A percentile compares a stretch with the other conserved stretches of the same genome.
phyloP scores from a whole-genome alignment of 2,797 vertebrate genomes.

The Enteromius unitaeniatus region DNA sequence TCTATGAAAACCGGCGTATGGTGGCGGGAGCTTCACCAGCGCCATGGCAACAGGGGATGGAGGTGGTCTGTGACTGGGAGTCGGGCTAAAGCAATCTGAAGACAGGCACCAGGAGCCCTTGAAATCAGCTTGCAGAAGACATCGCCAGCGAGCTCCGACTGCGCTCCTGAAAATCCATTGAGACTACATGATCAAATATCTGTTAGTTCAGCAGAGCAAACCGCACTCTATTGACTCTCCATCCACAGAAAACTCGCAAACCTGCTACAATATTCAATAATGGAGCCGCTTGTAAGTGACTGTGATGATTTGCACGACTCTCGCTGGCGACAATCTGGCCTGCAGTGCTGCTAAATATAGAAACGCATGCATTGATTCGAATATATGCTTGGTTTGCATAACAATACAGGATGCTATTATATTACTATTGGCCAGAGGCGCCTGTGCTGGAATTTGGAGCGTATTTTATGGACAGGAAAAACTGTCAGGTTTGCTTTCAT shows the following conservation, averaged over 20 bases:
- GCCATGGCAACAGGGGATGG: constrained; percentile 60
- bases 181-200: constrained; percentile 38
- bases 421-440: constrained; percentile 35
- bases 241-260: constrained; percentile 44
- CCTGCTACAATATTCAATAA: constrained; percentile 39
- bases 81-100: constrained; percentile 58
- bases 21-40: constrained; percentile 49
- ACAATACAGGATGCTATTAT: constrained; percentile 54
- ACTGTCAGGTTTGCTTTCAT: not conserved
- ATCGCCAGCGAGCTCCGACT: constrained; percentile 17
- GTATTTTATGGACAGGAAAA: not conserved
- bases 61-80: constrained; percentile 51
- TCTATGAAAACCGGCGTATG: constrained; percentile 54
- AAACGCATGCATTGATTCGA: constrained; percentile 53
- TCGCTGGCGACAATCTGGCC: constrained; percentile 47
- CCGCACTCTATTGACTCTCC: constrained; percentile 42
- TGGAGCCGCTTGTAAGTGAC: constrained; percentile 44
- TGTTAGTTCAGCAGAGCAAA: constrained; percentile 35
- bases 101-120: constrained; percentile 39
- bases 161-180: constrained; percentile 33
- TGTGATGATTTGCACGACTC: constrained; percentile 53
- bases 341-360: constrained; percentile 62
- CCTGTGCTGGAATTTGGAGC: constrained; percentile 11
- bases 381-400: constrained; percentile 60
- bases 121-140: constrained; percentile 48